A percentile compares a stretch with the other conserved stretches of the same genome.
phyloP scores from a whole-genome alignment of 2,113 vertebrate species.

The Sula dactylatra region DNA sequence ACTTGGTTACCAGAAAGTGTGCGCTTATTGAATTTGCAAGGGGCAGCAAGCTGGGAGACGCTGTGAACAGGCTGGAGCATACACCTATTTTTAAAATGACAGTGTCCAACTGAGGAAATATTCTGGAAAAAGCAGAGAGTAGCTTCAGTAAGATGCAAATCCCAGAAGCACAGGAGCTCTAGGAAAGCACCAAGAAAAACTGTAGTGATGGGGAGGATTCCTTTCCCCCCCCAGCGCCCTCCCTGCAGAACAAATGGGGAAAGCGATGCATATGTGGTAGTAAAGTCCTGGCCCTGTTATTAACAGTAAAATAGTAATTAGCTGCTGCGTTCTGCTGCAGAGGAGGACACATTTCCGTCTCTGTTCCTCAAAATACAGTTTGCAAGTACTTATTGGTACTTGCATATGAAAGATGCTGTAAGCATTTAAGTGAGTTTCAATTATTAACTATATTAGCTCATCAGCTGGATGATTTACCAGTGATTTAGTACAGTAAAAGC shows the following conservation, averaged over 20 bases:
- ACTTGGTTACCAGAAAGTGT: neutral
- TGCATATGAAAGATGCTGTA: neutral
- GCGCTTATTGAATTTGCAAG: neutral
- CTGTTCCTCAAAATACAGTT: conserved; percentile 6
- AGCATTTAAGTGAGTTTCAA: conserved; percentile 54
- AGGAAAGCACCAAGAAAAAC: neutral
- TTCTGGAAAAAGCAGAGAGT: neutral
- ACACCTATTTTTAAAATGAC: neutral
- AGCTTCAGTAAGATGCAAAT: neutral
- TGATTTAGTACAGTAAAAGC: conserved; percentile 21
- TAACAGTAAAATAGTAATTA: neutral
- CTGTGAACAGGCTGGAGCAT: neutral
- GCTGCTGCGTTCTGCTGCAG: neutral
- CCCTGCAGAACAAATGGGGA: neutral
- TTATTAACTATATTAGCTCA: conserved; percentile 58
- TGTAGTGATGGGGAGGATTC: neutral
- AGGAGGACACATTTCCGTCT: neutral
- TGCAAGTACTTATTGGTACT: conserved; percentile 2
- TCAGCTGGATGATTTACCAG: conserved; percentile 51
- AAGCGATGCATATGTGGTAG: neutral
- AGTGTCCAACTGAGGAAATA: neutral
- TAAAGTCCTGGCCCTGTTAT: neutral
- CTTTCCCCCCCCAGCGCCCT: fast-evolving
- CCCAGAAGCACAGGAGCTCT: neutral
- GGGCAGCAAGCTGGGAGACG: neutral